Evolutionary conservation across 2,797 vertebrate species (phyloP), one percentile per base, ranked within the genome.

Genomic region (Sitta carolinensis): DNA sequence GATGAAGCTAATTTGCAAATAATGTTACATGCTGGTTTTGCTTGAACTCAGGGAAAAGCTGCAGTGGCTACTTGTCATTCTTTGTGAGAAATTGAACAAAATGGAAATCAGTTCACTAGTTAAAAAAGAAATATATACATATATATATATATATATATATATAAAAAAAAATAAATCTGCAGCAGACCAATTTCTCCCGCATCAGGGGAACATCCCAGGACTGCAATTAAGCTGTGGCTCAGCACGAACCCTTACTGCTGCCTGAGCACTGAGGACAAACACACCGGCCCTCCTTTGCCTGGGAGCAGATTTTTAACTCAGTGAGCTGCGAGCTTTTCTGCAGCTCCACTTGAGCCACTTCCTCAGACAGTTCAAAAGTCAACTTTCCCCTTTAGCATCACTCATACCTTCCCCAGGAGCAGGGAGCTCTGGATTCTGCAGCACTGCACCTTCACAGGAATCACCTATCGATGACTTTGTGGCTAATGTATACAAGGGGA

Each of bases 1-100:
- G 82, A 94, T 59, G 67, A 89, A 81, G 75, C 51, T 87, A 78
- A 94, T 91, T 95, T 93, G 92, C 84, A 94, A 85, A 94, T 83
- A 95, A 84, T 19, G 18, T 94, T 79, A 88, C 73, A 42, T 61
- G 69, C 90, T 82, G 87, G 61, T 67, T 92, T 88, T 81, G 85
- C 76, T 62, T 79, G 59, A 92, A 81, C 67, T 73, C 23, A 0
- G 77, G 63, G 67, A 84, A 84, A 86, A 76, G 90, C 74, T 81
- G 83, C 73, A 87, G 74, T 16, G 70, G 92, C 63, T 93, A 73
- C 66, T 95, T 87, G 92, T 83, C 88, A 74, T 93, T 87, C 87
- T 83, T 81, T 16, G 51, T 64, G 59, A 91, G 58, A 86, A 86
- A 94, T 4, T 29, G 61, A 93, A 57, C 48, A 38, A 69, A 76